Percentiles rank a stretch among this genome's conserved stretches.
phyloP scores from a whole-genome alignment of 1,140 invertebrate genomes.

The Samia ricini region DNA sequence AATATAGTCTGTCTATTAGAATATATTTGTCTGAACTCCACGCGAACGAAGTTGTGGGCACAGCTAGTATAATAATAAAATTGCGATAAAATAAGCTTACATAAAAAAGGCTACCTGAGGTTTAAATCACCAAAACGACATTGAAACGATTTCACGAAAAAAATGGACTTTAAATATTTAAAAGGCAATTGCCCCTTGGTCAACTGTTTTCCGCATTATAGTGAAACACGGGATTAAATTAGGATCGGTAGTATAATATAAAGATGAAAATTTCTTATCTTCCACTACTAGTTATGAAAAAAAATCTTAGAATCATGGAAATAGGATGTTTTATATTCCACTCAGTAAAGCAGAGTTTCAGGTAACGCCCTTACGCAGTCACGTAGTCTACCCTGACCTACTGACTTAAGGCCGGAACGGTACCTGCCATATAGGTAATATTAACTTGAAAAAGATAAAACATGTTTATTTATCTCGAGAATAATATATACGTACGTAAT shows the following conservation, averaged over 20 bases:
- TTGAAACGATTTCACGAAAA: no score
- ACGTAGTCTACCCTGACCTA: constrained; percentile 4
- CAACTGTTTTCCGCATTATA: no score
- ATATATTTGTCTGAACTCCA: no score
- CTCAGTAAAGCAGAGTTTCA: not conserved
- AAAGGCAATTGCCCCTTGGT: no score
- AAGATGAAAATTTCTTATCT: not conserved
- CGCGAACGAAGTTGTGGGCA: no score
- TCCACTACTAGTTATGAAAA: not conserved
- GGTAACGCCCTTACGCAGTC: not conserved
- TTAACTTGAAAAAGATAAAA: not conserved
- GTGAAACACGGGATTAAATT: not conserved
- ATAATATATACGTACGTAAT: no score
- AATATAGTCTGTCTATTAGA: no score
- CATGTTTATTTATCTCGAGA: not conserved
- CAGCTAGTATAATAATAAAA: no score
- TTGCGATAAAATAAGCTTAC: no score
- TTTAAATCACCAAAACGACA: no score
- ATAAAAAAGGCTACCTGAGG: no score
- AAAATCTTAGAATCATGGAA: not conserved
- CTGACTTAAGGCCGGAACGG: constrained; percentile 1
- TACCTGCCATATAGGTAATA: not conserved
- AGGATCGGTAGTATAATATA: not conserved
- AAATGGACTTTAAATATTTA: no score
- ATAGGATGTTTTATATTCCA: not conserved